A percentile compares a stretch with the other conserved stretches of the same genome.
Evolutionary conservation across 2,797 vertebrate genomes (phyloP).

Genomic region (Kryptolebias ocellatus): DNA sequence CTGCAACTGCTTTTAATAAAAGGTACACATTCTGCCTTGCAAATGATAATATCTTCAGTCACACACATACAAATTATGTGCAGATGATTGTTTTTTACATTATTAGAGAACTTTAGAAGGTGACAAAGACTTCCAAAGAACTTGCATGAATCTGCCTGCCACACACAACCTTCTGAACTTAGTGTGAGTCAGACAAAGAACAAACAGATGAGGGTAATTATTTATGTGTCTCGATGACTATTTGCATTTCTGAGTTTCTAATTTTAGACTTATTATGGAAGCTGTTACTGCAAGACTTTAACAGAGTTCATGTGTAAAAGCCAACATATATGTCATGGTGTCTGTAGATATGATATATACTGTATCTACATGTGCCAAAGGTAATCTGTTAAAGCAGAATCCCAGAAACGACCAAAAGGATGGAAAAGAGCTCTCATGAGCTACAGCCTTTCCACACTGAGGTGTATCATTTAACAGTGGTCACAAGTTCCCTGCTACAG

Average conservation of each 20-base stretch:
- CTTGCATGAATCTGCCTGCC: not conserved
- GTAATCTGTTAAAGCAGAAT: conserved; percentile 9
- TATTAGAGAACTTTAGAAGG: not conserved
- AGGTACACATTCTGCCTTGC: not conserved
- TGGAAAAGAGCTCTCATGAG: not conserved
- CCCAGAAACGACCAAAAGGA: too few relatives aligned
- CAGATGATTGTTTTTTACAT: not conserved
- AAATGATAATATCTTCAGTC: not conserved
- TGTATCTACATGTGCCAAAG: not conserved
- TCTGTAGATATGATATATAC: not conserved
- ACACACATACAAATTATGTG: not conserved
- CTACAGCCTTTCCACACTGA: not conserved
- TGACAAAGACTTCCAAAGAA: not conserved
- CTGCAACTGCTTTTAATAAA: not conserved
- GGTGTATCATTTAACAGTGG: not conserved
- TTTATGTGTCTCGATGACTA: not conserved
- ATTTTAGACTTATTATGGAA: not conserved
- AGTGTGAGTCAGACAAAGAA: not conserved
- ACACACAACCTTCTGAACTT: too few relatives aligned
- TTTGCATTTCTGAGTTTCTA: not conserved
- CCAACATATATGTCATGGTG: not conserved
- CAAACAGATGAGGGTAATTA: not conserved
- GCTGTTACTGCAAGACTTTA: not conserved
- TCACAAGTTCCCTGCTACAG: not conserved
- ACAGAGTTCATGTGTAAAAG: not conserved